phyloP scores from a whole-genome alignment of 1,140 invertebrate species.

The Holotrichia oblita region DNA sequence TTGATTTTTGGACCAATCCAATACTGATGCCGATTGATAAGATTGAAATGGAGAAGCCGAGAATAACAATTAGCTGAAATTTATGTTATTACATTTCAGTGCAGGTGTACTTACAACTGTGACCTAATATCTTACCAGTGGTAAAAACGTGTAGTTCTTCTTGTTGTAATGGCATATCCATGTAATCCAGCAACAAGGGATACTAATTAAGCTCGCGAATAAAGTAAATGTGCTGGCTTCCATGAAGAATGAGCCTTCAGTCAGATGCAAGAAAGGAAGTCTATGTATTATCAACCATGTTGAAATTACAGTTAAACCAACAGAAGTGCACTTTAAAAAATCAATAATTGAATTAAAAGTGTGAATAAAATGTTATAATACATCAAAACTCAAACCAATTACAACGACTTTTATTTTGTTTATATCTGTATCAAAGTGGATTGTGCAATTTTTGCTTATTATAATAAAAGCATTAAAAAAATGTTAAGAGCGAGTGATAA shows the following conservation, averaged over 20 bases:
- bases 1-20: conserved; percentile 29
- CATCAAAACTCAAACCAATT: no score
- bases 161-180: conserved; percentile 37
- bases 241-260: conserved; percentile 25
- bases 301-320: conserved; percentile 14
- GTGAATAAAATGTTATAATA: no score
- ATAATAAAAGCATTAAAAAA: no score
- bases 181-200: conserved; percentile 31
- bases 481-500: no score
- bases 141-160: conserved; percentile 38
- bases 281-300: conserved; percentile 13
- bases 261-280: conserved; percentile 18
- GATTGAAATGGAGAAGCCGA: conserved; percentile 29
- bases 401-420: background rate
- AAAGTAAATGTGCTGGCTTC: conserved; percentile 35
- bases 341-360: background rate
- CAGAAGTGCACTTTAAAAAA: conserved; percentile 31
- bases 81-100: background rate
- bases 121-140: conserved; percentile 3
- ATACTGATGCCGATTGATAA: conserved; percentile 23
- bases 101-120: background rate
- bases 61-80: conserved; percentile 28
- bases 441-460: no score
- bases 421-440: no score
- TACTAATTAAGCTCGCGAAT: conserved; percentile 31